Percentiles rank a stretch among this genome's conserved stretches.
phyloP scores from a whole-genome alignment of 2,888 invertebrate species.

The Drosophila siamana region DNA sequence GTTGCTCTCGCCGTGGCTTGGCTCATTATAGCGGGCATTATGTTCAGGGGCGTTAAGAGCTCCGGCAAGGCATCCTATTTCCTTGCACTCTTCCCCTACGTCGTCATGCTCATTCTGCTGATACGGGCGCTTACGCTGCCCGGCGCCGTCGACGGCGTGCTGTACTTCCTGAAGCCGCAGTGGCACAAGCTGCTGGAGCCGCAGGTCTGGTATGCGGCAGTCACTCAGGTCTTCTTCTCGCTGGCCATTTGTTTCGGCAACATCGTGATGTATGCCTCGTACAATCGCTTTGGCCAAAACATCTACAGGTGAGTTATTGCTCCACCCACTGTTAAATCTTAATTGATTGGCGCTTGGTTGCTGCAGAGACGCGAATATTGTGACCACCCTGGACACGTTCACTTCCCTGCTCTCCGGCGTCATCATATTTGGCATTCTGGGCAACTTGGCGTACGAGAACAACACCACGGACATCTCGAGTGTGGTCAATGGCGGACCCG shows the following conservation, averaged over 20 bases:
- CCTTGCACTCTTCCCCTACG: conserved; percentile 89
- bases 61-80: conserved; percentile 90
- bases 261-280: conserved; percentile 88
- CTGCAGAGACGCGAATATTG: conserved; percentile 91
- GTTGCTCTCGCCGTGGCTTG: conserved; percentile 87
- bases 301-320: conserved; percentile 86
- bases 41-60: conserved; percentile 87
- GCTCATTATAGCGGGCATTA: conserved; percentile 86
- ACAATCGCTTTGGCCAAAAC: conserved; percentile 88
- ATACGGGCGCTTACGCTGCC: conserved; percentile 87
- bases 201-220: conserved; percentile 88
- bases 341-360: not conserved
- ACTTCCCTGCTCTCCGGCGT: conserved; percentile 93
- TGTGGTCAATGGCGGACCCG: conserved; percentile 91
- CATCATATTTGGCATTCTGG: conserved; percentile 93
- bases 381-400: conserved; percentile 92
- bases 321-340: not conserved
- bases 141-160: conserved; percentile 88
- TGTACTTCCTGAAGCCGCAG: conserved; percentile 88
- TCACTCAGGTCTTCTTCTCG: conserved; percentile 89
- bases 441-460: conserved; percentile 90
- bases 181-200: conserved; percentile 86
- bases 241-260: conserved; percentile 88
- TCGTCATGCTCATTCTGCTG: conserved; percentile 88
- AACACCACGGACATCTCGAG: conserved; percentile 87